These are phyloP conservation scores for Pomatostomus ruficeps DNA, from an alignment of 2,113 vertebrate species.

Conservation along the genomic window DNA sequence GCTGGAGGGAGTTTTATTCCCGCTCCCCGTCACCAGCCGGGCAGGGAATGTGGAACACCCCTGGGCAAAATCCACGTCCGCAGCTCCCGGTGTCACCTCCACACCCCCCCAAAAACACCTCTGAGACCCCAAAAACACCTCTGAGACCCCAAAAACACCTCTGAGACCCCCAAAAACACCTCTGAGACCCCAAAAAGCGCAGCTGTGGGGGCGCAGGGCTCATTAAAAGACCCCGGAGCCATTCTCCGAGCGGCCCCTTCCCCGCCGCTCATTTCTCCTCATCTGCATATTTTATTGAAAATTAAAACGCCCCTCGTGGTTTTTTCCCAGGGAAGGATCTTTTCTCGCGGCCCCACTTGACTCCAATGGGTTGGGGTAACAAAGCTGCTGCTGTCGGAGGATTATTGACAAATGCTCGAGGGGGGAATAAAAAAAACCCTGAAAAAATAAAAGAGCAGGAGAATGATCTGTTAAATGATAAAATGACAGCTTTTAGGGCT, in stretches of 20 bases:
- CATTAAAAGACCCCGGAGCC: neutral
- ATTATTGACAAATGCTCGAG: constrained; percentile 31
- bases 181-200: neutral
- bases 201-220: neutral
- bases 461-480: neutral
- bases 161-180: fast-evolving
- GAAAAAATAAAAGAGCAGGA: neutral
- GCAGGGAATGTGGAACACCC: neutral
- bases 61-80: fast-evolving
- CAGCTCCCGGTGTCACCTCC: neutral
- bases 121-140: fast-evolving
- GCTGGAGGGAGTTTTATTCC: neutral
- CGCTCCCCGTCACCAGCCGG: neutral
- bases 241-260: neutral
- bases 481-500: neutral
- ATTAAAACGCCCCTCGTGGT: neutral
- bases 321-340: constrained; percentile 5
- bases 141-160: fast-evolving
- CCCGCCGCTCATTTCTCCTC: neutral
- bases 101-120: fast-evolving
- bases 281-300: constrained; percentile 43
- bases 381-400: constrained; percentile 27
- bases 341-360: constrained; percentile 42
- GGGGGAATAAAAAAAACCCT: neutral
- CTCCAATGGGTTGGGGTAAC: constrained; percentile 54